phyloP scores from a whole-genome alignment of 2,797 vertebrate species.

The Ibycter americanus region DNA sequence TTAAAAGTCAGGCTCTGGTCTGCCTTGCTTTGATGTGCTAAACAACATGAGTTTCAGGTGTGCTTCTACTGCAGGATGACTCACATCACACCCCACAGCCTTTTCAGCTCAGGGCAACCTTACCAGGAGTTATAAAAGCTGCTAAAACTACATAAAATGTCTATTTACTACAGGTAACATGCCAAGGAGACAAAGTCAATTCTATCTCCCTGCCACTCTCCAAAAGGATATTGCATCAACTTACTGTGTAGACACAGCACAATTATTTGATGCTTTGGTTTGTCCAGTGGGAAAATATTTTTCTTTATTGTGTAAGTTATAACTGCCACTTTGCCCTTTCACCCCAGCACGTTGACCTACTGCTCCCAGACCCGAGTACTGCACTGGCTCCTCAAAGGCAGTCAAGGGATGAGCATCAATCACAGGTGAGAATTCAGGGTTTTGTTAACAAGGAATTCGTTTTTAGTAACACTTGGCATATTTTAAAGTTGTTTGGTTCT shows the following conservation, averaged over 20 bases:
- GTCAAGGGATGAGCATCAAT: not conserved
- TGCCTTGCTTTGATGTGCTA: not conserved
- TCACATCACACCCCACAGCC: not conserved
- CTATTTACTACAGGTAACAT: rapidly evolving
- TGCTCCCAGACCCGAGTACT: not conserved
- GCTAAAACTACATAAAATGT: not conserved
- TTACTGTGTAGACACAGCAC: not conserved
- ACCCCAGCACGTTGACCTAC: rapidly evolving
- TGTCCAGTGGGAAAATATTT: not conserved
- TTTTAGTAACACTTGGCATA: not conserved
- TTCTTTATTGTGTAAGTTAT: not conserved
- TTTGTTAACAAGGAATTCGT: not conserved
- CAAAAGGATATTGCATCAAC: not conserved
- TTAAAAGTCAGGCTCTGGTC: not conserved
- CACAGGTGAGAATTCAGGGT: not conserved
- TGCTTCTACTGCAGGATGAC: not conserved
- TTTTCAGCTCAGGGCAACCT: not conserved
- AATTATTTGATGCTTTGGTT: not conserved
- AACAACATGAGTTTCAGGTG: not conserved
- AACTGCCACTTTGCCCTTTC: not conserved
- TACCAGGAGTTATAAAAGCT: not conserved
- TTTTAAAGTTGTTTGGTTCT: not conserved
- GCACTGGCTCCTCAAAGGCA: not conserved
- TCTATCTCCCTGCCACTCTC: not conserved
- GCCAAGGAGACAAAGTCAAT: not conserved